Evolutionary conservation across 1,140 invertebrate species (phyloP).

Genomic region (Tetramorium parvispinum): DNA sequence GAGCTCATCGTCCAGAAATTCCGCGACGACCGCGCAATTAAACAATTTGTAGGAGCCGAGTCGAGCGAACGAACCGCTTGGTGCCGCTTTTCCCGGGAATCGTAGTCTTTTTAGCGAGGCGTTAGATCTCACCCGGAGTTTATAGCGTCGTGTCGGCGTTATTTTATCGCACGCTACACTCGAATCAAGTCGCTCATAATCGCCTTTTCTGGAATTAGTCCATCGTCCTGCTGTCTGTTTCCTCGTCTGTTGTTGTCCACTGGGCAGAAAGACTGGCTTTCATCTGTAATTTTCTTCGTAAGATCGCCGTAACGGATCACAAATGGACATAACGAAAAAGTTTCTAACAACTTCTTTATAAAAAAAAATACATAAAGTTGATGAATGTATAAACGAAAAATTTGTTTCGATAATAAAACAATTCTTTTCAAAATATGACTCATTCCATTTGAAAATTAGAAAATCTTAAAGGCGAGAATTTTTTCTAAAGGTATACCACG

Average conservation of each 20-base stretch:
- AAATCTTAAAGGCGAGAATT: neutral
- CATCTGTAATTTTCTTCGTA: neutral
- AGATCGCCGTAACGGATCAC: neutral
- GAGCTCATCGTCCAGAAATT: conserved; percentile 76
- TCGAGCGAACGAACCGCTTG: conserved; percentile 48
- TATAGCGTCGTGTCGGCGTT: conserved; percentile 19
- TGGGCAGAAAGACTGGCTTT: neutral
- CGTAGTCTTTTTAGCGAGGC: conserved; percentile 56
- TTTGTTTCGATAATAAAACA: neutral
- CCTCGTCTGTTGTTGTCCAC: conserved; percentile 13
- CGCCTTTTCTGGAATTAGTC: conserved; percentile 48
- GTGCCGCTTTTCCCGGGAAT: conserved; percentile 70
- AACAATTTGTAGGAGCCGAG: conserved; percentile 73
- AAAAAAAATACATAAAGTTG: neutral
- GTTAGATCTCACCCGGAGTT: conserved; percentile 39
- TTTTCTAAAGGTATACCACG: neutral
- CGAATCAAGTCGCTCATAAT: conserved; percentile 44
- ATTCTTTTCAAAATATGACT: neutral
- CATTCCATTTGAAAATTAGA: neutral
- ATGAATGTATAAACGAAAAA: neutral
- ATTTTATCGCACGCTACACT: conserved; percentile 12
- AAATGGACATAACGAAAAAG: neutral
- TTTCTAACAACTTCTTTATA: neutral
- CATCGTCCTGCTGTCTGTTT: neutral
- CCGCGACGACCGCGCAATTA: conserved; percentile 69